phyloP scores from a whole-genome alignment of 2,113 vertebrate species.

The Oriolus oriolus region DNA sequence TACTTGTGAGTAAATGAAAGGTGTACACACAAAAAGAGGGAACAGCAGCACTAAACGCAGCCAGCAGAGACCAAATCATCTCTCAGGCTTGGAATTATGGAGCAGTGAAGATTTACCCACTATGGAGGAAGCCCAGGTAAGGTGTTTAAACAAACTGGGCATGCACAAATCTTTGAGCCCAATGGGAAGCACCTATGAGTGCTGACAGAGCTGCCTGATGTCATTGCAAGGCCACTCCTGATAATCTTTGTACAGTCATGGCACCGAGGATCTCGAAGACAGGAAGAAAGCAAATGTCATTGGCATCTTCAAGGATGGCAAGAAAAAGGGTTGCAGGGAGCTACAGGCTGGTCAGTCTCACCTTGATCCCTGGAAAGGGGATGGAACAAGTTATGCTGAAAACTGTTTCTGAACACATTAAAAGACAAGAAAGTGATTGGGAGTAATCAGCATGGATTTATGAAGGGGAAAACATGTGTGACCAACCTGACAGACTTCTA shows the following conservation, averaged over 20 bases:
- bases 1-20: background rate
- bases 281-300: background rate
- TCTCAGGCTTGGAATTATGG: background rate
- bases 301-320: background rate
- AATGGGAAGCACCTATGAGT: background rate
- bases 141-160: background rate
- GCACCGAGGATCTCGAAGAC: background rate
- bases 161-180: background rate
- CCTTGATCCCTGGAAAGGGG: background rate
- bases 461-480: background rate
- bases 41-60: background rate
- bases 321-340: background rate
- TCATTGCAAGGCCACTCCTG: background rate
- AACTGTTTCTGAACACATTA: background rate
- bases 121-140: background rate
- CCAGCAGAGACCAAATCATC: background rate
- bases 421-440: background rate
- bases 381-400: background rate
- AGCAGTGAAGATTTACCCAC: background rate
- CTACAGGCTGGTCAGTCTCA: background rate
- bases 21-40: background rate
- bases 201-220: background rate
- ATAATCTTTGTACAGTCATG: background rate
- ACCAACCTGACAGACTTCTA: background rate
- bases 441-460: background rate